Conservation (phyloP, 2,888 invertebrate species). For the Timema cristinae region DNA sequence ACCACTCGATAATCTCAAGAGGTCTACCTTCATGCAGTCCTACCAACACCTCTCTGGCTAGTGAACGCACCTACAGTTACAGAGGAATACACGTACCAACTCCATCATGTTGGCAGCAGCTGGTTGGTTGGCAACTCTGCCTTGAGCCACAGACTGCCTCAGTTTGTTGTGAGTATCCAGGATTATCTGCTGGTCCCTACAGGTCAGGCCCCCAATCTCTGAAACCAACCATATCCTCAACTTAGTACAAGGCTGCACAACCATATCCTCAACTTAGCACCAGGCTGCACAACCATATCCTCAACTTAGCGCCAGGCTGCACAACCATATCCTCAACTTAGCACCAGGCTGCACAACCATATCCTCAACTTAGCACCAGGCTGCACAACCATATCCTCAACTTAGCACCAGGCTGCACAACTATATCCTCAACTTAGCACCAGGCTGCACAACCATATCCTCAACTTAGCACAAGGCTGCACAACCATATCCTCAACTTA, state of each 20-base stretch:
- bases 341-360: conserved; percentile 5
- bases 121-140: conserved; percentile 68
- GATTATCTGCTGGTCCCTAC: conserved; percentile 69
- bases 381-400: conserved; percentile 21
- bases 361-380: conserved; percentile 20
- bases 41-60: too few species aligned
- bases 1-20: too few species aligned
- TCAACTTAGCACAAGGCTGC: conserved; percentile 17
- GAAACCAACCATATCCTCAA: conserved; percentile 34
- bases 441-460: conserved; percentile 19
- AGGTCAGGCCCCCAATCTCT: conserved; percentile 65
- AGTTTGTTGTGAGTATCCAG: conserved; percentile 77
- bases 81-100: conserved; percentile 56
- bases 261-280: conserved; percentile 21
- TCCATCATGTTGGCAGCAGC: conserved; percentile 79
- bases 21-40: too few species aligned
- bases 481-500: too few species aligned
- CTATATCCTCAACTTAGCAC: too few species aligned
- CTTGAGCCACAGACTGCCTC: conserved; percentile 73
- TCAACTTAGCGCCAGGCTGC: conserved; percentile 17
- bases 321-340: conserved; percentile 22
- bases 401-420: conserved; percentile 1
- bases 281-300: conserved; percentile 13
- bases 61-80: not conserved
- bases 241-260: conserved; percentile 2